Evolutionary conservation across 2,113 vertebrate genomes (phyloP).

Genomic region (Centrocercus urophasianus): DNA sequence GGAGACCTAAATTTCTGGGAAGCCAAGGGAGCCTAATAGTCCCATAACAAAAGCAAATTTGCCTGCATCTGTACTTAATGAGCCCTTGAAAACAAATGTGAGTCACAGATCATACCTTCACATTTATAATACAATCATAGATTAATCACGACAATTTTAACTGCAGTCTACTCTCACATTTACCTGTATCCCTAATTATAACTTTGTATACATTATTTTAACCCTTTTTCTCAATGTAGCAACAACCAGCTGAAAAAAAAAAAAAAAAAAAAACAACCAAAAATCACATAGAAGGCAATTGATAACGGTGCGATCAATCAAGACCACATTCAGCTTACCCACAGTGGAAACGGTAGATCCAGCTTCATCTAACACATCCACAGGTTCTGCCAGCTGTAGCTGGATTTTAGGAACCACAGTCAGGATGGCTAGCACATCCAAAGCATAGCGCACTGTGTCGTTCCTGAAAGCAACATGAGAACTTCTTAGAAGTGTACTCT

Average conservation of each 20-base stretch:
- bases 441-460: conserved; percentile 95
- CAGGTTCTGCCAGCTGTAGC: conserved; percentile 91
- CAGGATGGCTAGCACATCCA: conserved; percentile 96
- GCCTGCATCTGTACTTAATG: background rate
- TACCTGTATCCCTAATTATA: conserved; percentile 5
- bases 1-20: background rate
- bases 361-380: conserved; percentile 93
- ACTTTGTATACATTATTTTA: background rate
- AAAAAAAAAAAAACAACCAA: no score
- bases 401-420: conserved; percentile 98
- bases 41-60: background rate
- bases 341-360: conserved; percentile 94
- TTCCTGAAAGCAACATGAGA: conserved; percentile 82
- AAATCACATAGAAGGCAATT: background rate
- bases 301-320: background rate
- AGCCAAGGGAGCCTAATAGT: background rate
- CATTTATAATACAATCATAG: background rate
- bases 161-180: background rate
- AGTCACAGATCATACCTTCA: background rate
- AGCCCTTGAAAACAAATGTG: background rate
- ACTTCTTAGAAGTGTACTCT: background rate
- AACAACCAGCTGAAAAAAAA: background rate
- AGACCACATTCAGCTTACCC: conserved; percentile 79
- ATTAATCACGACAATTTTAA: background rate
- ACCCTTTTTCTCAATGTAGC: background rate